Conservation (phyloP, 2,797 vertebrate genomes). For the Poecilia gillii region DNA sequence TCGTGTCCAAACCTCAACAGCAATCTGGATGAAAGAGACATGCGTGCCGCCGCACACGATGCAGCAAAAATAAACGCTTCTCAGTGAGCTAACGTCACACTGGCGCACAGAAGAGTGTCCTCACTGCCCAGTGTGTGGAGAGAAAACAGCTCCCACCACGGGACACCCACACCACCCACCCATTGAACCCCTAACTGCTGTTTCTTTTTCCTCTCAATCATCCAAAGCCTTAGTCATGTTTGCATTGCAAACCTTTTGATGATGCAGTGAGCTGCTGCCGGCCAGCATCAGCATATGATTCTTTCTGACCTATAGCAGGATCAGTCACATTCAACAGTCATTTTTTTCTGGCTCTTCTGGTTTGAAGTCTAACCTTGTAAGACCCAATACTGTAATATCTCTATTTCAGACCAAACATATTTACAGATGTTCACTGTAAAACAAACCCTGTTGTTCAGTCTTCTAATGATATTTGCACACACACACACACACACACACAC, state of each 20-base stretch:
- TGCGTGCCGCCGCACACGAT: constrained; percentile 74
- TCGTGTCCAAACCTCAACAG: constrained; percentile 14
- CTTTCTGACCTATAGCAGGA: constrained; percentile 27
- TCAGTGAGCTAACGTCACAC: constrained; percentile 79
- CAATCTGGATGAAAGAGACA: constrained; percentile 41
- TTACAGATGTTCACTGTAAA: neutral
- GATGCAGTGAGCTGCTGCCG: constrained; percentile 61
- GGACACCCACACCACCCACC: constrained; percentile 85
- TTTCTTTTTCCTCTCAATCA: constrained; percentile 84
- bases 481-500: too few relatives aligned
- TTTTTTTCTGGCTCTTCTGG: neutral
- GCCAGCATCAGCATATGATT: constrained; percentile 52
- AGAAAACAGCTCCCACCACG: constrained; percentile 90
- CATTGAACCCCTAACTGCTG: constrained; percentile 81
- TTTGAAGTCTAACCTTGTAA: neutral
- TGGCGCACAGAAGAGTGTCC: constrained; percentile 75
- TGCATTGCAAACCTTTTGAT: constrained; percentile 87
- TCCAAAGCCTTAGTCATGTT: constrained; percentile 88
- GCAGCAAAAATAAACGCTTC: constrained; percentile 81
- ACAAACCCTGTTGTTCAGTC: too few relatives aligned
- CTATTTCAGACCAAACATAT: neutral
- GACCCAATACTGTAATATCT: neutral
- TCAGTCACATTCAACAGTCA: constrained; percentile 5
- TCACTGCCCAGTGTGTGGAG: constrained; percentile 84
- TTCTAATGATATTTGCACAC: too few relatives aligned